A percentile compares a stretch with the other conserved stretches of the same genome.
phyloP scores from a whole-genome alignment of 1,140 invertebrate genomes.

The Drosophila sulfurigaster region DNA sequence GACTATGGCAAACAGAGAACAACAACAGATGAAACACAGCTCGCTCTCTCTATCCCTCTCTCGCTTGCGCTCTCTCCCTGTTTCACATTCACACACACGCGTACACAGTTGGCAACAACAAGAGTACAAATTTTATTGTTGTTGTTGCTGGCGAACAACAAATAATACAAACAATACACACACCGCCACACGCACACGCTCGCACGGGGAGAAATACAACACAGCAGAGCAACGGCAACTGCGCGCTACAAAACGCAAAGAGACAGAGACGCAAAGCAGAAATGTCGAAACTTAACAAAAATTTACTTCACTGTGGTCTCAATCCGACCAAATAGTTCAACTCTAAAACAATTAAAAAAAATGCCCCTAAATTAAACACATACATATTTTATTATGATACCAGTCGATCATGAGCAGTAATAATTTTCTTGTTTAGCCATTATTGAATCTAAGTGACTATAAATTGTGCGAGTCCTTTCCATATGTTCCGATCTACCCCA shows the following conservation, averaged over 20 bases:
- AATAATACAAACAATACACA: conserved; percentile 80
- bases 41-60: conserved; percentile 31
- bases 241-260: conserved; percentile 74
- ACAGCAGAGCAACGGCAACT: conserved; percentile 71
- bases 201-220: conserved; percentile 20
- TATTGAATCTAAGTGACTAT: neutral
- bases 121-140: conserved; percentile 64
- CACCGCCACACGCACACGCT: conserved; percentile 26
- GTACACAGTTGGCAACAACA: conserved; percentile 62
- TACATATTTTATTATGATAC: too few species aligned
- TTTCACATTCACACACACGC: conserved; percentile 23
- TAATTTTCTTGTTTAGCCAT: neutral
- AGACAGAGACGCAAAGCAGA: conserved; percentile 65
- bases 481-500: conserved; percentile 13
- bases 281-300: conserved; percentile 55
- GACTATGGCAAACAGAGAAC: conserved; percentile 74
- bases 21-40: conserved; percentile 67
- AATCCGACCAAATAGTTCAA: neutral
- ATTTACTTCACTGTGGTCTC: conserved; percentile 43
- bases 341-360: neutral
- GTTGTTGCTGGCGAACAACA: conserved; percentile 72
- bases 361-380: neutral
- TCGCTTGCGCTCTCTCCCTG: conserved; percentile 22
- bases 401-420: too few species aligned
- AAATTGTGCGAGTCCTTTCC: neutral